Evolutionary conservation across 2,113 vertebrate species (phyloP).

Genomic region (Talpa occidentalis): DNA sequence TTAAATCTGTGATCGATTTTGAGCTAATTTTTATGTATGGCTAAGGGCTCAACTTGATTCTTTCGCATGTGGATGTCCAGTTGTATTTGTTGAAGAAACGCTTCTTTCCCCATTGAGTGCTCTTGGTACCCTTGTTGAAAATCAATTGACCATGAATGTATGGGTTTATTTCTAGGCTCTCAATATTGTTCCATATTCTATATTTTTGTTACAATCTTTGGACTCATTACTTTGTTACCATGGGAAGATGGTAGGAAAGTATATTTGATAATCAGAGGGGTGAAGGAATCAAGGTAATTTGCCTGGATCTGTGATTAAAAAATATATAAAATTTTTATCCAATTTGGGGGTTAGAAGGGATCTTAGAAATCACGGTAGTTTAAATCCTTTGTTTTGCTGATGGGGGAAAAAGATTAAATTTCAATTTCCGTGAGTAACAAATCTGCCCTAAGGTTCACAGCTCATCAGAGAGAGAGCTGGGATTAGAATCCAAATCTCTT

Average conservation of each 20-base stretch:
- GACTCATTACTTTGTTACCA: neutral
- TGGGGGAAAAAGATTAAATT: neutral
- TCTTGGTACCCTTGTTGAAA: neutral
- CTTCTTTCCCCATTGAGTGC: neutral
- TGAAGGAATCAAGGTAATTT: neutral
- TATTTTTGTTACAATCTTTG: neutral
- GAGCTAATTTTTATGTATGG: neutral
- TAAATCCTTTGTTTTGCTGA: neutral
- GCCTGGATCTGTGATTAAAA: neutral
- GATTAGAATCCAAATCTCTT: neutral
- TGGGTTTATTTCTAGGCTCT: conserved; percentile 35
- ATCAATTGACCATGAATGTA: neutral
- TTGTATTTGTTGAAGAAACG: neutral
- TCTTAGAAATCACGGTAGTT: neutral
- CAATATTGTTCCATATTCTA: neutral
- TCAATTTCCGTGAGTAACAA: neutral
- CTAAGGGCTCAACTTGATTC: neutral
- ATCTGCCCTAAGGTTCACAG: neutral
- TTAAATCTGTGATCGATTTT: neutral
- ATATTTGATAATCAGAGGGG: neutral
- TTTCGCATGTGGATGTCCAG: neutral
- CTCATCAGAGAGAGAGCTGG: neutral
- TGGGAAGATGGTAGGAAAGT: neutral
- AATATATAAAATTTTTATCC: neutral
- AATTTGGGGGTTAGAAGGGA: neutral